These are phyloP conservation scores for Solen grandis DNA, from an alignment of 1,140 invertebrate genomes.

Conservation along the genomic window DNA sequence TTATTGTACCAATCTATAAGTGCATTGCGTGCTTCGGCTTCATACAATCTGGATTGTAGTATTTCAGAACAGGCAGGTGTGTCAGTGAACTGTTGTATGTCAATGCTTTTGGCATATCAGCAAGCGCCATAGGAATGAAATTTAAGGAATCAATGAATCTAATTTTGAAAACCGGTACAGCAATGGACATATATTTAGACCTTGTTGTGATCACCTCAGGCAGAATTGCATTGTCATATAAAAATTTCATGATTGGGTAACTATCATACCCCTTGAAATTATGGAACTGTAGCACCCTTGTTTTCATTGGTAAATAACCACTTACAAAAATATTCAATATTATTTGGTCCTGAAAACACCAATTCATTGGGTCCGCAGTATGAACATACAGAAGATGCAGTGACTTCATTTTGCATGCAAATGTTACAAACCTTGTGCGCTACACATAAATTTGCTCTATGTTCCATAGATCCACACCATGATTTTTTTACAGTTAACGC, in stretches of 20 bases:
- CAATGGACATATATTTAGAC: conserved; percentile 32
- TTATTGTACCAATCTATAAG: conserved; percentile 35
- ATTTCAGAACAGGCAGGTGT: neutral
- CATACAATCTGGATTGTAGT: conserved; percentile 27
- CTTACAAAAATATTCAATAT: neutral
- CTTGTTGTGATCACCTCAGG: too few relatives aligned
- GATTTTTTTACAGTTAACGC: conserved; percentile 15
- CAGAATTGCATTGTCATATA: conserved; percentile 14
- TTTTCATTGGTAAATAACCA: conserved; percentile 15
- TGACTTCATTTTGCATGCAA: neutral
- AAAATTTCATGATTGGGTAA: conserved; percentile 31
- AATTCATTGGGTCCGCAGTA: too few relatives aligned
- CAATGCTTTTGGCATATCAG: conserved; percentile 43
- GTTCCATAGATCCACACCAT: conserved; percentile 6
- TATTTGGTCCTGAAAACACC: too few relatives aligned
- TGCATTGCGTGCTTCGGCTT: neutral
- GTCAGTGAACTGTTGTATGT: neutral
- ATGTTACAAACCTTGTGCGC: neutral
- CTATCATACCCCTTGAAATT: conserved; percentile 34
- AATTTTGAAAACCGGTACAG: conserved; percentile 1
- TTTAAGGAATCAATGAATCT: conserved; percentile 34
- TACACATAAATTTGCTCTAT: conserved; percentile 18
- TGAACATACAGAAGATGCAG: too few relatives aligned
- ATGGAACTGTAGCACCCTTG: conserved; percentile 12
- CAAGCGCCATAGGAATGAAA: conserved; percentile 26